These are phyloP conservation scores for Scaeva pyrastri DNA, from an alignment of 2,888 invertebrate genomes.

Conservation along the genomic window DNA sequence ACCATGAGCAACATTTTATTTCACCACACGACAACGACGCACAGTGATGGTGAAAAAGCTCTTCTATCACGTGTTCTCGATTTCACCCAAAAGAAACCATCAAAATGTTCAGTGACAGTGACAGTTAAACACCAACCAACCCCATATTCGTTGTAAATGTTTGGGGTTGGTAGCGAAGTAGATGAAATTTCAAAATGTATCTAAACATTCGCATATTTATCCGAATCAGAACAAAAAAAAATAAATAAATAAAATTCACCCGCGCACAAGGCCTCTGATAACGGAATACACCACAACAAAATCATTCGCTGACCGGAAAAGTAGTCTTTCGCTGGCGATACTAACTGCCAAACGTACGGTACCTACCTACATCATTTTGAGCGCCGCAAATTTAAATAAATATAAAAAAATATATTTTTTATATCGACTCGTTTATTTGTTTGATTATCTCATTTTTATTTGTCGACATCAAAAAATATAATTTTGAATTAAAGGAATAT, in stretches of 20 bases:
- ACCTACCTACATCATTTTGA: constrained; percentile 43
- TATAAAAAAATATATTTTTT: not conserved
- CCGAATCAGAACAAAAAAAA: constrained; percentile 45
- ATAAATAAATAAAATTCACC: constrained; percentile 27
- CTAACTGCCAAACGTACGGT: constrained; percentile 38
- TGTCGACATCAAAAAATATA: not conserved
- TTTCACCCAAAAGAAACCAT: not conserved
- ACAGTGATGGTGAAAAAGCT: not conserved
- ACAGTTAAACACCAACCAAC: not conserved
- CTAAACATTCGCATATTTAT: constrained; percentile 58
- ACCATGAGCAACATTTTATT: not conserved
- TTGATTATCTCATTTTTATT: constrained; percentile 1
- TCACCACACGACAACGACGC: constrained; percentile 1
- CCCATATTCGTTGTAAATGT: not conserved
- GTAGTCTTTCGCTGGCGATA: constrained; percentile 63
- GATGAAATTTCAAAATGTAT: constrained; percentile 42
- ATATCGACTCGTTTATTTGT: not conserved
- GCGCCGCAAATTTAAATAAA: constrained; percentile 40
- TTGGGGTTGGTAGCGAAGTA: constrained; percentile 43
- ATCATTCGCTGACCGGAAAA: constrained; percentile 69
- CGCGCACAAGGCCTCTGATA: constrained; percentile 63
- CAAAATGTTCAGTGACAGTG: not conserved
- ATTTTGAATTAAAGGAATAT: constrained; percentile 1
- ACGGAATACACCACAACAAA: constrained; percentile 56
- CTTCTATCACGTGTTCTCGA: not conserved